phyloP scores from a whole-genome alignment of 2,797 vertebrate genomes.

The Thaleichthys pacificus region DNA sequence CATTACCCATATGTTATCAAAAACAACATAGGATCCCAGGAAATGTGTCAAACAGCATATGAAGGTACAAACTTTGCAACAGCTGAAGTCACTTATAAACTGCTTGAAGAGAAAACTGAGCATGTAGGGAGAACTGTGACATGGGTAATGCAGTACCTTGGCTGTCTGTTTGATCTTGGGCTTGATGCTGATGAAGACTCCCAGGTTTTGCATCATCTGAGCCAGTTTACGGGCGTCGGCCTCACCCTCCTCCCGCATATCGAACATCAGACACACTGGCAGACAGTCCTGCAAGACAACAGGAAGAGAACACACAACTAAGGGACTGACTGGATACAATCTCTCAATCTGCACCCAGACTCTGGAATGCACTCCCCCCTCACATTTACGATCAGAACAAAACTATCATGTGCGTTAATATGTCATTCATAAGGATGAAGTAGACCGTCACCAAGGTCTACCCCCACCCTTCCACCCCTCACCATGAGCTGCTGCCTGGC shows the following conservation, averaged over 20 bases:
- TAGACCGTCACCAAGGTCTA: not conserved
- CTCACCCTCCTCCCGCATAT: slow-evolving; percentile 78
- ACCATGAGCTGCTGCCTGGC: slow-evolving; percentile 82
- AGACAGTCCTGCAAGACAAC: slow-evolving; percentile 69
- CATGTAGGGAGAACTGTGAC: too few species aligned
- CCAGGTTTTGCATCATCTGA: slow-evolving; percentile 80
- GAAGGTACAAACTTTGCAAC: too few species aligned
- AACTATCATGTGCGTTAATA: too few species aligned
- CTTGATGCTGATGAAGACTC: slow-evolving; percentile 81
- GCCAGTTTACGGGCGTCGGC: slow-evolving; percentile 69
- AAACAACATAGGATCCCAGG: not conserved
- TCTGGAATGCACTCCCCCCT: not conserved
- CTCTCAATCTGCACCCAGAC: not conserved
- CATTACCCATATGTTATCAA: slow-evolving; percentile 23
- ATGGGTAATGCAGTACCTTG: slow-evolving; percentile 64
- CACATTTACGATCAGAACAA: not conserved
- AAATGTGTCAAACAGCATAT: not conserved
- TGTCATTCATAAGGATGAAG: too few species aligned
- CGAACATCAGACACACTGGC: slow-evolving; percentile 82
- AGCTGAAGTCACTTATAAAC: too few species aligned
- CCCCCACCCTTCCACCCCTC: not conserved
- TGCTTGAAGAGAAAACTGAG: too few species aligned
- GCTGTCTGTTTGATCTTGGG: slow-evolving; percentile 80
- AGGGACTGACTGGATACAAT: not conserved
- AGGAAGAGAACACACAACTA: slow-evolving; percentile 15